Evolutionary conservation across 1,140 invertebrate species (phyloP), one percentile per base, ranked within the genome.

Genomic region (Chrysomallon squamiferum): DNA sequence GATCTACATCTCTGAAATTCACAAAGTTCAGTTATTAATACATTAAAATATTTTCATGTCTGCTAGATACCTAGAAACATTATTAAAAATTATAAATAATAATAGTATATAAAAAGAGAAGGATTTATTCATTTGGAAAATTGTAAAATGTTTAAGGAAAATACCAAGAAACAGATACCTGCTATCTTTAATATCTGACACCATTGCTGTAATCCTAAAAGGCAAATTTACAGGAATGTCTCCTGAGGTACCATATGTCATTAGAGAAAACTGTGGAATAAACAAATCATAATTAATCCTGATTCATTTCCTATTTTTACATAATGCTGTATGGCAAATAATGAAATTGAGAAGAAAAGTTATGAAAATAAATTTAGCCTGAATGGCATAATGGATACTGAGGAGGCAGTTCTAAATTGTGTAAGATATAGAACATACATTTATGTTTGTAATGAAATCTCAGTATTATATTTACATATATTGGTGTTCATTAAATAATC

Each of bases 221-320:
- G 79, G 79, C 27, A 74, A 59, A 32, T 57, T 73, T 47, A 77
- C 43, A 33, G 68, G 65, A 20, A 68, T 49, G 18, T 77, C 73
- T 50, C 74, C 78, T 70, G 67, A 54, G 27, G 68, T 59, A 63
- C 52, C 69, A 66, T 83, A 82, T 45, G 72, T 73, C 77, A 82
- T 74, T 13, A 68, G 68, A 49, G 75, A 70, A 66, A 80, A 73
- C 76, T 83, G 57, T 58, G 5, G 15, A 38, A 38, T 70, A 77
- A 20, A 66, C 20, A 69, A 29, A 49, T 9, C 47, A 30, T 35
- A 29, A 22, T 38, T n/a, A 20, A 58, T 22, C 25, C 11, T 2
- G 25, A 22, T 5, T 15, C 9, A 27, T 52, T 27, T 27, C 25
- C n/a, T 22, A 4, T 47, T 5, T 20, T 18, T 18, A n/a, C 45